These are phyloP conservation scores for Lepidothrix coronata DNA, from an alignment of 2,113 vertebrate genomes.

Conservation along the genomic window DNA sequence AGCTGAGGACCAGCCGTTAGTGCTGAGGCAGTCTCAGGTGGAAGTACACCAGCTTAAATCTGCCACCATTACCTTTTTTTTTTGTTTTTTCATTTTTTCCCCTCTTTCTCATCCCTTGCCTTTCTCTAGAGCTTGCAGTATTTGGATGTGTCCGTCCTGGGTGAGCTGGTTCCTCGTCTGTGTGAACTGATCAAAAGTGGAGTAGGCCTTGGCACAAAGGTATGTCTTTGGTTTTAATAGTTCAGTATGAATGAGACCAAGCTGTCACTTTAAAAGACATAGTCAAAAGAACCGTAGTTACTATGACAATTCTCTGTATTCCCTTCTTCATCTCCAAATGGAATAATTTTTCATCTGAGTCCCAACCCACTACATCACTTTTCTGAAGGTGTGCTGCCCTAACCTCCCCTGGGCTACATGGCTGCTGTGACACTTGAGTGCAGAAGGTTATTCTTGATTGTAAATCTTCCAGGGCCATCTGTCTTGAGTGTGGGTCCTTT, in stretches of 20 bases:
- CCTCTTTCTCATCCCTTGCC: background rate
- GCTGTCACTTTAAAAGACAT: background rate
- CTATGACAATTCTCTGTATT: background rate
- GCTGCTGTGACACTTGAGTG: background rate
- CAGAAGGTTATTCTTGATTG: background rate
- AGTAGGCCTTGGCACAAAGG: slow-evolving; percentile 96
- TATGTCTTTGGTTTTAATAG: slow-evolving; percentile 50
- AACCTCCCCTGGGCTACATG: background rate
- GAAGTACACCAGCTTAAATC: background rate
- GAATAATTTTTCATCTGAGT: background rate
- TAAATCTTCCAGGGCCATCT: background rate
- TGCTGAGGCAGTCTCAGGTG: background rate
- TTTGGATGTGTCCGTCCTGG: slow-evolving; percentile 88
- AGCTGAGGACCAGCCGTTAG: background rate
- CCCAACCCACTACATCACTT: background rate
- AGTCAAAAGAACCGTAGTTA: background rate
- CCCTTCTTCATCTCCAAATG: background rate
- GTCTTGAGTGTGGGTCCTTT: background rate
- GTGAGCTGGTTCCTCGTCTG: slow-evolving; percentile 89
- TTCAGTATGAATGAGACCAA: background rate
- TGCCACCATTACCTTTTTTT: background rate
- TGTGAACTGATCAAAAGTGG: slow-evolving; percentile 95
- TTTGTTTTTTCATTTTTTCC: too few relatives aligned
- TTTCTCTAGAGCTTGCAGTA: slow-evolving; percentile 91
- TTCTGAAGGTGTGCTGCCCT: background rate